phyloP scores from a whole-genome alignment of 92 coral and sea anemone species.

The Epizoanthus illoricatus region DNA sequence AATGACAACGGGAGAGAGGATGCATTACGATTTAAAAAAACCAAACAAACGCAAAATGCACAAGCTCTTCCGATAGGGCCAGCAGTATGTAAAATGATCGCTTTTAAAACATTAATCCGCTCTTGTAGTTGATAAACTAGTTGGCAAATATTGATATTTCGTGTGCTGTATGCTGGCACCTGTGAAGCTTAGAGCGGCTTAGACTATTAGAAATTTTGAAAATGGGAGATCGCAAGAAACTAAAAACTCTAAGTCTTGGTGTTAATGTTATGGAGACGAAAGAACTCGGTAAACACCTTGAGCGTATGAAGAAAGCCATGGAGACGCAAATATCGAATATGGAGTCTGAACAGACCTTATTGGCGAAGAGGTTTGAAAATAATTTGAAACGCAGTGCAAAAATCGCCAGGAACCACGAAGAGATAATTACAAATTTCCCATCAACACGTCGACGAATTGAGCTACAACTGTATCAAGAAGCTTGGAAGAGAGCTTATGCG shows the following conservation, averaged over 20 bases:
- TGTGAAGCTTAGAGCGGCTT: background rate
- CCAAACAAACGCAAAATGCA: slow-evolving; percentile 8
- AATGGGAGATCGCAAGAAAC: slow-evolving; percentile 69
- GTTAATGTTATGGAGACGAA: slow-evolving; percentile 71
- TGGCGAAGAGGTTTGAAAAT: slow-evolving; percentile 72
- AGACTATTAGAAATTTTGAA: background rate
- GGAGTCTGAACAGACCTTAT: slow-evolving; percentile 59
- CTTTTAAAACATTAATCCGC: background rate
- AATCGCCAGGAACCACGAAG: slow-evolving; percentile 74
- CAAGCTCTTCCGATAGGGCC: background rate
- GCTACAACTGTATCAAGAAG: slow-evolving; percentile 27
- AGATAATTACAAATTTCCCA: slow-evolving; percentile 50
- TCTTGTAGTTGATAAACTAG: background rate
- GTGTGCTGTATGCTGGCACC: background rate
- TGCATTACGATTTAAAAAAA: background rate
- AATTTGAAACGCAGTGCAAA: slow-evolving; percentile 67
- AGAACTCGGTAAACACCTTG: slow-evolving; percentile 52
- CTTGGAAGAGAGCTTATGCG: slow-evolving; percentile 27
- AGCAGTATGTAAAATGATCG: background rate
- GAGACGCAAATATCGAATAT: slow-evolving; percentile 56
- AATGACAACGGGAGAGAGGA: slow-evolving; percentile 4
- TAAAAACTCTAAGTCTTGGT: slow-evolving; percentile 71
- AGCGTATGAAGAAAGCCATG: slow-evolving; percentile 62
- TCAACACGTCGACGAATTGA: slow-evolving; percentile 50
- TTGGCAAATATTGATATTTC: no score